Base-by-base conservation (phyloP, 2,113 vertebrate species). In the Peucedramus taeniatus region DNA sequence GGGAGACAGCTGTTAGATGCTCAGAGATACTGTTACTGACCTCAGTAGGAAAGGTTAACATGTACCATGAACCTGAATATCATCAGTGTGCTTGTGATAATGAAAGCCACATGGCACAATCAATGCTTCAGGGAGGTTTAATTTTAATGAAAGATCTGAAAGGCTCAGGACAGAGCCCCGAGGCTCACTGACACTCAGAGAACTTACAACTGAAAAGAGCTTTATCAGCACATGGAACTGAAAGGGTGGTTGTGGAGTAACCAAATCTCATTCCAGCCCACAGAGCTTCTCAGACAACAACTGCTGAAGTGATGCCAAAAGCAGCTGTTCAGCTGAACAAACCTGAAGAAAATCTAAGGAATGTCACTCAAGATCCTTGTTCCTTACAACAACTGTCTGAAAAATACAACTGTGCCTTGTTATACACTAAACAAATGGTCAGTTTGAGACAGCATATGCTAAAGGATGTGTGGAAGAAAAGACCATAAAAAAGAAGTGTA, bases 1-100 rank as follows among this genome's bases (percentile, higher is more conserved):
- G 94, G 82, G 90, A 97, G 95, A 97, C 85, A 96, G 93, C 87
- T 90, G 81, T 93, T 89, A 95, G 97, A 96, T 13, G 33, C 71
- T 85, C 59, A 91, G 86, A 95, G 95, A 93, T 97, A 93, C 79
- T 94, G 83, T 97, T 97, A 96, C 97, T 87, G 92, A 96, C 96
- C 95, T 95, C 83, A 71, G 95, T 90, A 96, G 96, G 78, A 96
- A 94, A 97, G 97, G 96, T 97, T 96, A 97, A 96, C 72, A 2
- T 47, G 80, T 94, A 96, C 91, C 91, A 93, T 15, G 20, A 96
- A 94, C 92, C 95, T 93, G 88, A 97, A 91, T 95, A 96, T 93
- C 95, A 89, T 94, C 95, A 89, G 47, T 3, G 1, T 76, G 65
- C 84, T 87, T 51, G 63, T 70, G 75, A 31, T 95, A 97, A 97